phyloP scores from a whole-genome alignment of 1,140 invertebrate genomes.

The Drosophila ogumai region DNA sequence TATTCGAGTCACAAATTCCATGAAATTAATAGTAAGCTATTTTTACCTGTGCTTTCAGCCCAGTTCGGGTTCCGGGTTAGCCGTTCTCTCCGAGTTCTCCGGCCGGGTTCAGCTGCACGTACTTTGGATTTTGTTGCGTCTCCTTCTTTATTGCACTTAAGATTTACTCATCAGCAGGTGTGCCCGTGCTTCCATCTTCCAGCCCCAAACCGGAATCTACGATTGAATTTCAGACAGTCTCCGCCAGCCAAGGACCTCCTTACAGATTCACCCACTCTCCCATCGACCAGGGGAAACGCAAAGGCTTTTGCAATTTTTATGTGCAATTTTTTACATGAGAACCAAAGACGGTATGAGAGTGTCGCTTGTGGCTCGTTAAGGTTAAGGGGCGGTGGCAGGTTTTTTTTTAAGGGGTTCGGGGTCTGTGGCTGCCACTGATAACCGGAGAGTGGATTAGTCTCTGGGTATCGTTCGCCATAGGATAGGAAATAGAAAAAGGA shows the following conservation, averaged over 20 bases:
- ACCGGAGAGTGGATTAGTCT: slow-evolving; percentile 46
- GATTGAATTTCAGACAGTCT: slow-evolving; percentile 74
- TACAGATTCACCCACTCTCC: slow-evolving; percentile 18
- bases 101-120: slow-evolving; percentile 74
- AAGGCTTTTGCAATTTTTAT: slow-evolving; percentile 78
- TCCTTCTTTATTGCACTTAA: slow-evolving; percentile 81
- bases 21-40: neutral
- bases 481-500: slow-evolving; percentile 1
- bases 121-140: slow-evolving; percentile 77
- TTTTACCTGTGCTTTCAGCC: neutral
- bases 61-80: slow-evolving; percentile 20
- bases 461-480: slow-evolving; percentile 14
- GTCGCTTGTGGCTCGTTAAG: slow-evolving; percentile 80
- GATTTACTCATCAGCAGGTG: slow-evolving; percentile 83
- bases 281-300: slow-evolving; percentile 28
- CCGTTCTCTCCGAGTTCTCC: slow-evolving; percentile 1
- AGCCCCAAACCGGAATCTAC: slow-evolving; percentile 54
- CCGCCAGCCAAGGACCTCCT: slow-evolving; percentile 9
- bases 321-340: slow-evolving; percentile 70
- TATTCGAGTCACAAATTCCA: neutral
- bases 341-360: slow-evolving; percentile 49
- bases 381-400: slow-evolving; percentile 31
- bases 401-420: neutral
- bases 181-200: slow-evolving; percentile 38
- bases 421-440: slow-evolving; percentile 32